phyloP scores from a whole-genome alignment of 2,888 invertebrate genomes.

The Scaptodrosophila latifasciaeformis region DNA sequence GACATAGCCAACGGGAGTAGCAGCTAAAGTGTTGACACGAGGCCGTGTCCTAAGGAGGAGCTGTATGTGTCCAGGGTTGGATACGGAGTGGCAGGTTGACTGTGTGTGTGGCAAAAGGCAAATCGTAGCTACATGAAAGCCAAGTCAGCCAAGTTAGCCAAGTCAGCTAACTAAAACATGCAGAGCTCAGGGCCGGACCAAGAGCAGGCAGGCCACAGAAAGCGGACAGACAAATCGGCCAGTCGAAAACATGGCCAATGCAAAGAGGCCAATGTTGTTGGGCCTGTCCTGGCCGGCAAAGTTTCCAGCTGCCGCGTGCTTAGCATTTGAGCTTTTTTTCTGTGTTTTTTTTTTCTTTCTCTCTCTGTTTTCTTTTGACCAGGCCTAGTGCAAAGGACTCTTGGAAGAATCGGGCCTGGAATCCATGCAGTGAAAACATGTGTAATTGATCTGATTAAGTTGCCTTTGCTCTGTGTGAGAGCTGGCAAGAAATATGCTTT shows the following conservation, averaged over 20 bases:
- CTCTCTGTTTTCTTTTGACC: no score
- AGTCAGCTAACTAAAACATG: no score
- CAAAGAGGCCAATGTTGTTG: constrained; percentile 16
- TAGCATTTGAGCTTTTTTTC: constrained; percentile 13
- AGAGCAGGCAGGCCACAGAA: background rate
- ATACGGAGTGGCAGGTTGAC: no score
- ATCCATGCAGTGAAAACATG: constrained; percentile 58
- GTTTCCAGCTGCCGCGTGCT: constrained; percentile 33
- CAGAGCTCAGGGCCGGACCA: no score
- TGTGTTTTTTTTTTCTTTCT: constrained; percentile 6
- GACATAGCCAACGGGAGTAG: background rate
- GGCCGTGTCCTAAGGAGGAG: constrained; percentile 47
- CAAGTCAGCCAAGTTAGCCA: no score
- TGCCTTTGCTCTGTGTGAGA: constrained; percentile 36
- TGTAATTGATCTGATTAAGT: constrained; percentile 69
- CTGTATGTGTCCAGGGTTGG: no score
- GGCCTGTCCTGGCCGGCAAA: constrained; percentile 20
- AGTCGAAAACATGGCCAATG: constrained; percentile 21
- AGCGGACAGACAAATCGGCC: background rate
- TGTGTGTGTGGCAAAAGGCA: background rate
- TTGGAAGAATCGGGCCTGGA: constrained; percentile 33
- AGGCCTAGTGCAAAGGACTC: no score
- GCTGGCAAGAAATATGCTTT: constrained; percentile 42
- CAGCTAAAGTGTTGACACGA: constrained; percentile 53
- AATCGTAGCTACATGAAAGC: background rate